Evolutionary conservation across 2,113 vertebrate species (phyloP).

Genomic region (Ceyx margarethae): DNA sequence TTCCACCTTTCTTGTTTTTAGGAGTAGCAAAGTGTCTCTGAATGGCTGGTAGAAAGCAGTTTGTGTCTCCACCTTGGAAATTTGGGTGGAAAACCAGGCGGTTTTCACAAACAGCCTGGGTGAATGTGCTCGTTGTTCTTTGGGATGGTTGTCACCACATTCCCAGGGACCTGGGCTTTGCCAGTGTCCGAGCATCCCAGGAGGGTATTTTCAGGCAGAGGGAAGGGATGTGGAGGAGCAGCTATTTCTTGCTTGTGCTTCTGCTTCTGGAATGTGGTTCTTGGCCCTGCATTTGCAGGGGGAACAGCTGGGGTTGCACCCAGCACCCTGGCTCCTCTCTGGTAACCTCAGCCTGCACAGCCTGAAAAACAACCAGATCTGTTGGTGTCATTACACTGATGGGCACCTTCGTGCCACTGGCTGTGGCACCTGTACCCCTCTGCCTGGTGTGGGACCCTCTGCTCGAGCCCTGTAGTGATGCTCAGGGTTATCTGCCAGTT

Average conservation of each 20-base stretch:
- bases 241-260: not conserved
- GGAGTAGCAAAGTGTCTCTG: too few relatives aligned
- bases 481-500: not conserved
- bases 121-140: not conserved
- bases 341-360: fast-evolving
- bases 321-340: fast-evolving
- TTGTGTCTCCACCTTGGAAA: not conserved
- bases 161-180: not conserved
- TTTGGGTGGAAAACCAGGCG: not conserved
- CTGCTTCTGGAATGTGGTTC: not conserved
- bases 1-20: not conserved
- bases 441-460: not conserved
- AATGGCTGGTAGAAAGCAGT: not conserved
- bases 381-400: fast-evolving
- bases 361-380: not conserved
- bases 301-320: not conserved
- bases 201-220: not conserved
- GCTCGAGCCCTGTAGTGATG: not conserved
- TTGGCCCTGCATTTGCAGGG: not conserved
- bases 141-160: fast-evolving
- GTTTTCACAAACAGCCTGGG: not conserved
- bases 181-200: fast-evolving
- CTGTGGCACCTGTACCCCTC: not conserved
- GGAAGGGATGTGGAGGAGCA: not conserved
- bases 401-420: not conserved